These are phyloP conservation scores for Lamellibrachia luymesi DNA, from an alignment of 1,140 invertebrate species.

Conservation along the genomic window DNA sequence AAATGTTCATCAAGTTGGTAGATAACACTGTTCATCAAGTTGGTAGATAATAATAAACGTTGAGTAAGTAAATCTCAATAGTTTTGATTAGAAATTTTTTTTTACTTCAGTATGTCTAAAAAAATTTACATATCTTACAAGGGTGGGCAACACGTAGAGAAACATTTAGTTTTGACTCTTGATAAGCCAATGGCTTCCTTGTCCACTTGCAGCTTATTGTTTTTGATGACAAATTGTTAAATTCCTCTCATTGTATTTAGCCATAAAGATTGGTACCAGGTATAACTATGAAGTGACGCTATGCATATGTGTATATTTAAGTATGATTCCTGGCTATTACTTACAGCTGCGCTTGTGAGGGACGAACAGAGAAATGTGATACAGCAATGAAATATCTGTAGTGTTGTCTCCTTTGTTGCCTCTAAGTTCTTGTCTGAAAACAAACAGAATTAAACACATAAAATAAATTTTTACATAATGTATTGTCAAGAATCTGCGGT, in stretches of 20 bases:
- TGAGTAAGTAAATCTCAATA: too few species aligned
- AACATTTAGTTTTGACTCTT: neutral
- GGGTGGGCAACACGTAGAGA: neutral
- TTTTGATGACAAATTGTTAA: neutral
- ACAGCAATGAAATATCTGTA: neutral
- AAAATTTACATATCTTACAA: neutral
- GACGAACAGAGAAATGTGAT: neutral
- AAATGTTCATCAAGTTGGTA: too few species aligned
- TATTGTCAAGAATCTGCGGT: neutral
- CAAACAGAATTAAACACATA: neutral
- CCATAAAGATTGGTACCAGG: neutral
- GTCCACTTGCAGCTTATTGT: neutral
- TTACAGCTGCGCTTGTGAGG: neutral
- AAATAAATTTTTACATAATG: neutral
- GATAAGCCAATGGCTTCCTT: neutral
- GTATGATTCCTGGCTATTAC: neutral
- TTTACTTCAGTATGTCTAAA: neutral
- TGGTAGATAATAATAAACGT: too few species aligned
- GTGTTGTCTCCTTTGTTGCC: neutral
- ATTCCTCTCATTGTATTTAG: neutral
- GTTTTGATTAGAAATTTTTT: too few species aligned
- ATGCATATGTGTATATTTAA: neutral
- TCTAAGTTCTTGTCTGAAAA: neutral
- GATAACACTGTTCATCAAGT: too few species aligned
- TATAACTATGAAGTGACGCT: neutral